phyloP scores from a whole-genome alignment of 2,797 vertebrate genomes.

The Luscinia luscinia region DNA sequence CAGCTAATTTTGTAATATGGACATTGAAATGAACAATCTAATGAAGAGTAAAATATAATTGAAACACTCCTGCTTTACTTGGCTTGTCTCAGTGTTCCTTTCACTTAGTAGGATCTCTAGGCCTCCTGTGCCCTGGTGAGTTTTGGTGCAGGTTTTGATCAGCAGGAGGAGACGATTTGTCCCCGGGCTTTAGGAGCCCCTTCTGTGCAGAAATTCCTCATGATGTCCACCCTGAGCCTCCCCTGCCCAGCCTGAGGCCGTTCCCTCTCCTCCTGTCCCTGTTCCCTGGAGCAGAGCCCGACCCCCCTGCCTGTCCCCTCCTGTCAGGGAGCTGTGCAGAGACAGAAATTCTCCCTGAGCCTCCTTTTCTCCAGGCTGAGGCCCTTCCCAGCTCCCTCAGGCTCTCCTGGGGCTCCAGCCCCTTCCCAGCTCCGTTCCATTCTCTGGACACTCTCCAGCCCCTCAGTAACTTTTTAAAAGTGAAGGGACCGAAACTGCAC shows the following conservation, averaged over 20 bases:
- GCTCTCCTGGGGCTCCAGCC: too few relatives aligned
- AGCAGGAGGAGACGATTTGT: background rate
- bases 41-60: conserved; percentile 73
- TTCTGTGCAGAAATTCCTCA: background rate
- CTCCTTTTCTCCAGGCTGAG: background rate
- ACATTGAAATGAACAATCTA: conserved; percentile 67
- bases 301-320: rapidly evolving
- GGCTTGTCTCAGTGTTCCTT: background rate
- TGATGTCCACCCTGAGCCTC: rapidly evolving
- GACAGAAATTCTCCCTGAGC: rapidly evolving
- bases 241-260: background rate
- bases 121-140: rapidly evolving
- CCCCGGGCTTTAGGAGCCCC: too few relatives aligned
- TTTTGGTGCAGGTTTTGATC: background rate
- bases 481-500: background rate
- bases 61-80: conserved; percentile 58
- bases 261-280: background rate
- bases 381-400: background rate
- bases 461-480: background rate
- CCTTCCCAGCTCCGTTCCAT: background rate
- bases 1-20: conserved; percentile 79
- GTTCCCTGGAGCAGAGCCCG: background rate
- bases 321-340: background rate
- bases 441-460: background rate
- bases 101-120: rapidly evolving